Conservation (phyloP, 1,140 invertebrate genomes). For the Protaetia brevitarsis region DNA sequence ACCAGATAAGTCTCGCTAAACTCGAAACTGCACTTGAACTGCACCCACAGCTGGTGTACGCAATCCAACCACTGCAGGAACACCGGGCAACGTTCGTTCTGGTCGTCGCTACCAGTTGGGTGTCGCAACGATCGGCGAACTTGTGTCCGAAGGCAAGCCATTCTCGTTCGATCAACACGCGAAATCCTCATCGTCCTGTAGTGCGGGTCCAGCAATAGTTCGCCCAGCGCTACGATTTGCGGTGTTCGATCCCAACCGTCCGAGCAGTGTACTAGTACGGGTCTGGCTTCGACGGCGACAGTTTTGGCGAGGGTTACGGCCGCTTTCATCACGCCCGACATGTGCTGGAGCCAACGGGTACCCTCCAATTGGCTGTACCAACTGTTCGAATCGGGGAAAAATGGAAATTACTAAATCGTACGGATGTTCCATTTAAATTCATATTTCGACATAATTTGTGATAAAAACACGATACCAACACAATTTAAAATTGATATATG, state of each 20-base stretch:
- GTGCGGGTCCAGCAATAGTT: conserved; percentile 90
- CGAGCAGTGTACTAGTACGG: conserved; percentile 92
- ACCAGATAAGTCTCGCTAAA: conserved; percentile 93
- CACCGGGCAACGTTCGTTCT: conserved; percentile 91
- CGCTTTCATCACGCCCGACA: conserved; percentile 79
- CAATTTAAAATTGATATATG: too few relatives aligned
- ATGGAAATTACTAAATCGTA: too few relatives aligned
- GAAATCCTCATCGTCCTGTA: conserved; percentile 92
- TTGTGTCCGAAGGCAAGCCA: conserved; percentile 98
- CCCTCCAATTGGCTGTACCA: conserved; percentile 85
- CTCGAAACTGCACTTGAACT: conserved; percentile 93
- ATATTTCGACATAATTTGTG: too few relatives aligned
- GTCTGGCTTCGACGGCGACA: conserved; percentile 78
- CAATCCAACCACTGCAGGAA: conserved; percentile 98
- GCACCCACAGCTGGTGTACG: conserved; percentile 84
- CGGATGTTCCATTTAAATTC: too few relatives aligned
- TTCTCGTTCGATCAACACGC: conserved; percentile 86
- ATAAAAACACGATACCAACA: too few relatives aligned
- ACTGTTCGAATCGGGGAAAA: conserved; percentile 55
- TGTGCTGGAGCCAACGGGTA: conserved; percentile 87
- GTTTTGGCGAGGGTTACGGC: conserved; percentile 76
- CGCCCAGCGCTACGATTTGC: conserved; percentile 86
- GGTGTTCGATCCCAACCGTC: conserved; percentile 97
- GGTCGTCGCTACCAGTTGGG: conserved; percentile 75
- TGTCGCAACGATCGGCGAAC: conserved; percentile 91